Evolutionary conservation across 2,888 invertebrate species (phyloP).

Genomic region (Catotricha subobsoleta): DNA sequence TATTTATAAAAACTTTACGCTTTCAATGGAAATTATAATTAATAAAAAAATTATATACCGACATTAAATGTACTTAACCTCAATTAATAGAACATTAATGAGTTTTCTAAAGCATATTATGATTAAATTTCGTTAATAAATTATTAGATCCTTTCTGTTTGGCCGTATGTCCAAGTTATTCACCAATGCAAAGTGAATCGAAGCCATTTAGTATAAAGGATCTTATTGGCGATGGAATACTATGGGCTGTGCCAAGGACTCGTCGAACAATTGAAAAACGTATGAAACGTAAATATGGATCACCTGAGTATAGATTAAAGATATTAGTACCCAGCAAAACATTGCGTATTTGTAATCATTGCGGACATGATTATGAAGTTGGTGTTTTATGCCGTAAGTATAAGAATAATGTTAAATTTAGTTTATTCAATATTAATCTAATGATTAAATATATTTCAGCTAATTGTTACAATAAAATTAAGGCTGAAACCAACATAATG

Average conservation of each 20-base stretch:
- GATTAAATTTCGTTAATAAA: neutral
- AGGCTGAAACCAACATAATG: constrained; percentile 63
- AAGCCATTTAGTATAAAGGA: constrained; percentile 38
- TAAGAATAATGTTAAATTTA: neutral
- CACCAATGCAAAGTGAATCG: constrained; percentile 6
- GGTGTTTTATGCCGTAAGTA: constrained; percentile 64
- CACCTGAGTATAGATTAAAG: constrained; percentile 47
- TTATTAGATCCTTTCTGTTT: constrained; percentile 9
- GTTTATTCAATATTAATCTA: no score
- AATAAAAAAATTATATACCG: no score
- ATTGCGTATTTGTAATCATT: constrained; percentile 56
- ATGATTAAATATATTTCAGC: no score
- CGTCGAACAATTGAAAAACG: constrained; percentile 61
- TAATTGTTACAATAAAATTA: constrained; percentile 68
- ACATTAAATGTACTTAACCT: constrained; percentile 3
- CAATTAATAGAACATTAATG: neutral
- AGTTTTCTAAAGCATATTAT: neutral
- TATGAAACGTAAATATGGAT: constrained; percentile 52
- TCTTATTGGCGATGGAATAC: constrained; percentile 50
- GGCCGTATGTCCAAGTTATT: constrained; percentile 1
- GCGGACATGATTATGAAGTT: constrained; percentile 69
- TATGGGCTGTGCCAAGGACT: constrained; percentile 67
- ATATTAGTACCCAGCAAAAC: constrained; percentile 51
- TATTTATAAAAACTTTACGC: constrained; percentile 14
- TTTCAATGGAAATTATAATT: no score